phyloP scores from a whole-genome alignment of 1,140 invertebrate species.

The Cepaea nemoralis region DNA sequence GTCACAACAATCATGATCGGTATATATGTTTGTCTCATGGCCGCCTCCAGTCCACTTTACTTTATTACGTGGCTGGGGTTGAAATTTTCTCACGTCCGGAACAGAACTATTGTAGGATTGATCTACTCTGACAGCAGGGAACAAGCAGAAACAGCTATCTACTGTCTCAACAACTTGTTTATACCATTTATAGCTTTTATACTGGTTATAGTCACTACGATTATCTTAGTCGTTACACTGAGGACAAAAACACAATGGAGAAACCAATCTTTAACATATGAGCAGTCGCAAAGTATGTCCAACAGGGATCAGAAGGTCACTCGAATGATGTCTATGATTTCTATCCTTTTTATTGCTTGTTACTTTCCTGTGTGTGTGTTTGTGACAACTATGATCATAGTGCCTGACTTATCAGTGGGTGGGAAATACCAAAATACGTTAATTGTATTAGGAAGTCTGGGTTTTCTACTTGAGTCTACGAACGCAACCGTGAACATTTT shows the following conservation, averaged over 20 bases:
- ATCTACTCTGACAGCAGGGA: neutral
- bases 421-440: slow-evolving; percentile 16
- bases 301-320: slow-evolving; percentile 20
- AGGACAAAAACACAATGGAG: neutral
- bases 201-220: neutral
- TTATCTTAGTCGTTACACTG: neutral
- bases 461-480: slow-evolving; percentile 10
- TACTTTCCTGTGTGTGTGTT: neutral
- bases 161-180: neutral
- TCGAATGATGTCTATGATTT: slow-evolving; percentile 17
- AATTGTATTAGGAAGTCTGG: neutral
- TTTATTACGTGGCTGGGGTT: neutral
- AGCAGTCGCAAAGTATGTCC: neutral
- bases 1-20: neutral
- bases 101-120: slow-evolving; percentile 11
- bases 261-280: too few relatives aligned
- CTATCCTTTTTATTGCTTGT: slow-evolving; percentile 3
- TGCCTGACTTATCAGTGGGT: neutral
- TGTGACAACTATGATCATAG: neutral
- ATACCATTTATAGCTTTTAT: neutral
- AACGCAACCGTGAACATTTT: slow-evolving; percentile 27
- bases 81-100: neutral
- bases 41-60: neutral
- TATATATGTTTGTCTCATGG: neutral
- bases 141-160: neutral